Base-by-base conservation (phyloP, 2,113 vertebrate species). In the Catharus fuscescens region DNA sequence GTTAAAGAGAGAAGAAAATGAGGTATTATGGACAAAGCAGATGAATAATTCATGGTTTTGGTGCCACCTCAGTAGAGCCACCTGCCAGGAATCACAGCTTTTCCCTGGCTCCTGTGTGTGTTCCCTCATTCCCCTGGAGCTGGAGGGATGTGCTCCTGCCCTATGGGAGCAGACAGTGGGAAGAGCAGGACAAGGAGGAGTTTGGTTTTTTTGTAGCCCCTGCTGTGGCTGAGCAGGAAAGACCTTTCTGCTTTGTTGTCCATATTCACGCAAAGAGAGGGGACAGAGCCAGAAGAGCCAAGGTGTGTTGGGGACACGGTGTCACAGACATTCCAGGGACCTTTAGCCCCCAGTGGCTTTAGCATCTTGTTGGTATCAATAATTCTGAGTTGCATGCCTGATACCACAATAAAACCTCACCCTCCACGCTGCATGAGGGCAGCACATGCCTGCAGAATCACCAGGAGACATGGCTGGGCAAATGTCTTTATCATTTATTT, bases 151-250 rank as follows among this genome's bases (percentile, higher is more conserved):
- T 69, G 52, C 20, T 64, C 2, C 26, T 34, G 34, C 67, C 25
- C 38, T n/a, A 26, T 18, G 34, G 25, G 25, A 61, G 10, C 32
- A 54, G 31, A 3, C 23, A 54, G 14, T 0, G 4, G 28, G 47
- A 61, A 36, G 18, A 44, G 31, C 9, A 84, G 36, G 28, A 19
- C 12, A 15, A 67, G 61, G 29, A 71, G 44, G 23, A 77, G 18
- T 0, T 0, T 21, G 60, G 5, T 20, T 45, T 47, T 6, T 34
- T 17, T 34, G 20, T 10, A 38, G 29, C 38, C 32, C 45, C 47
- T 57, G n/a, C 31, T 54, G 24, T n/a, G 44, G 3, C 32, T 40
- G 8, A 65, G 42, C 59, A 76, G 54, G 42, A 57, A 36, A 48
- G 21, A 57, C 14, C 26, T 12, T 80, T 69, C 14, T 14, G 19